Evolutionary conservation across 2,113 vertebrate genomes (phyloP), one percentile per base, ranked within the genome.

Genomic region (Oreochromis tanganicae): DNA sequence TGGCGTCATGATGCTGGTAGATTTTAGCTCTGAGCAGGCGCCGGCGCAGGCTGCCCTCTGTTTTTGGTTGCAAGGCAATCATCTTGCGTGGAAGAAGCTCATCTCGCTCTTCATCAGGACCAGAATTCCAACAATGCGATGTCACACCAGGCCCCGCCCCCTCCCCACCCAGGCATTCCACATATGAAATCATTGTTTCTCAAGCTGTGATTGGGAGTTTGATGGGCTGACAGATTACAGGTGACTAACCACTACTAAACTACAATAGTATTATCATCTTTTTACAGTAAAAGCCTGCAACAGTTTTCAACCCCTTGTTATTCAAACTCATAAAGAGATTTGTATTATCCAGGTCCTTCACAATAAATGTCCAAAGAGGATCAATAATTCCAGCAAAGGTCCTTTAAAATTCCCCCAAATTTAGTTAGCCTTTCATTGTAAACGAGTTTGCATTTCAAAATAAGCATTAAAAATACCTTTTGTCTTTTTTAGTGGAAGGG

Each of bases 21-120:
- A 96, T 91, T 75, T 94, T 96, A 68, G 96, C 92, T 32, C 92
- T 95, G 32, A 96, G 95, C 3, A 96, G 94, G 10, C 96, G 95
- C 1, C 96, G 95, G 0, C 96, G 94, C 41, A 96, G 92, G 38
- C 96, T 96, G 68, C 95, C 95, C 41, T 96, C 95, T 0, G 84
- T 96, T 38, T 94, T 96, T 2, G 95, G 94, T 55, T 95, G 95
- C 17, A 96, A 83, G 71, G 71, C 61, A 9, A 88, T 85, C 63
- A 95, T 86, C 78, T 94, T 95, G 3, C 90, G 93, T 3, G 96
- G 95, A 63, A 96, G 93, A 5, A 96, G 95, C 85, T 96, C 95
- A 6, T 96, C 95, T 9, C 7, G 84, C 9, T 96, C 96, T 21
- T 96, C 95, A 6, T 94, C 95, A 0, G 87, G 91, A 4, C 52